Evolutionary conservation across 2,113 vertebrate genomes (phyloP), one percentile per base, ranked within the genome.

Genomic region (Podiceps cristatus): DNA sequence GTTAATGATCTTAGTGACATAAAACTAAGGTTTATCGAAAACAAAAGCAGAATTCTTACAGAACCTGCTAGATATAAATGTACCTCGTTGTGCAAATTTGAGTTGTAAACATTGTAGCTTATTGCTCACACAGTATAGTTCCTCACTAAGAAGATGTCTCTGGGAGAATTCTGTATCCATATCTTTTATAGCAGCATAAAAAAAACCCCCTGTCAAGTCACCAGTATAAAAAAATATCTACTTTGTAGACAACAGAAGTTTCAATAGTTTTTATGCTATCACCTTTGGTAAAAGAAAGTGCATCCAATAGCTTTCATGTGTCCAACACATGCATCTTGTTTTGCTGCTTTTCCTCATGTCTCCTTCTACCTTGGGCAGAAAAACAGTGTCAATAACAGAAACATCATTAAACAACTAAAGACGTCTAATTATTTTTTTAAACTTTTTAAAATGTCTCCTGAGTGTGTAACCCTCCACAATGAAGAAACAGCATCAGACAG

Each of bases 11-110:
- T 66, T 59, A 66, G 55, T 90, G 86, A 74, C 37, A 58, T 92
- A 94, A 95, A 95, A 33, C 50, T 66, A 75, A 44, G 33, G 4
- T 19, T 55, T 89, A 85, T 58, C 42, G 45, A 93, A 95, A 94
- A 87, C 76, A 91, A 96, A 94, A 91, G 31, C 17, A 88, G 67
- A 85, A 86, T 78, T 96, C 73, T 85, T 84, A 85, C 8, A 89
- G 66, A 92, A 67, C 11, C 31, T 82, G 33, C 23, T 82, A 53
- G 45, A 76, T 95, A 52, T 28, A 67, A 68, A 86, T 18, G 28
- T 66, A n/a, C 35, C 55, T 60, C 27, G 25, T 19, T 92, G 69
- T 59, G 37, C 15, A 90, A 90, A 69, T 49, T 40, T 17, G 13
- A 76, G 16, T 56, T 77, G 10, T 69, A 94, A 95, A 82, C 33